Evolutionary conservation across 2,888 invertebrate species (phyloP), one percentile per base, ranked within the genome.

Genomic region (Tinea pellionella): DNA sequence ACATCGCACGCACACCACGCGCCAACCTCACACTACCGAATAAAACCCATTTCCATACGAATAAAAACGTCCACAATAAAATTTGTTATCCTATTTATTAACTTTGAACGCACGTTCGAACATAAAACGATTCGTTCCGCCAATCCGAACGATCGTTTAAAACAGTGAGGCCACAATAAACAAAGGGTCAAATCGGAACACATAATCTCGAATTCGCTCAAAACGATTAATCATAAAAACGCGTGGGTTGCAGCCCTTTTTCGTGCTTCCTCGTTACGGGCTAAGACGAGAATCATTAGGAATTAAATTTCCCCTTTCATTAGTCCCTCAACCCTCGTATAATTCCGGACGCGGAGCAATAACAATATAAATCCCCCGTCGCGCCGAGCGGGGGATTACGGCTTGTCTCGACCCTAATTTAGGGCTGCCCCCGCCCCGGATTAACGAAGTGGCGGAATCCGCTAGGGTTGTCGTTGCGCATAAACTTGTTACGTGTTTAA

Each of bases 261-360:
- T 80, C 80, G 83, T 83, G 84, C 83, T 65, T 82, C 85, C 86
- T 86, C 86, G 86, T 87, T 87, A 87, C 85, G 80, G 82, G 77
- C 86, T 86, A 85, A 86, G 87, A 87, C 85, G 87, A 82, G 85
- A 86, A 87, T 87, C 87, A 87, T 87, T 87, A 87, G 85, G 87
- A 86, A 86, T 87, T 87, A 87, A 87, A 87, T 87, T 86, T 87
- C 86, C 87, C 86, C 86, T 87, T 87, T 87, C 86, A 87, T 87
- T 87, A 87, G 87, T 87, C 87, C 86, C 87, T 85, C 86, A 86
- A 86, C 86, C 87, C 86, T 87, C 87, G 86, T 86, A 86, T 86
- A 86, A 86, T 85, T 85, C 87, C 84, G 87, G 86, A 87, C 86
- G 82, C 84, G 78, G 81, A 84, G 86, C 86, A 87, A 87, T 87